These are phyloP conservation scores for Orestias chungarensis DNA, from an alignment of 2,797 vertebrate genomes.

Conservation along the genomic window DNA sequence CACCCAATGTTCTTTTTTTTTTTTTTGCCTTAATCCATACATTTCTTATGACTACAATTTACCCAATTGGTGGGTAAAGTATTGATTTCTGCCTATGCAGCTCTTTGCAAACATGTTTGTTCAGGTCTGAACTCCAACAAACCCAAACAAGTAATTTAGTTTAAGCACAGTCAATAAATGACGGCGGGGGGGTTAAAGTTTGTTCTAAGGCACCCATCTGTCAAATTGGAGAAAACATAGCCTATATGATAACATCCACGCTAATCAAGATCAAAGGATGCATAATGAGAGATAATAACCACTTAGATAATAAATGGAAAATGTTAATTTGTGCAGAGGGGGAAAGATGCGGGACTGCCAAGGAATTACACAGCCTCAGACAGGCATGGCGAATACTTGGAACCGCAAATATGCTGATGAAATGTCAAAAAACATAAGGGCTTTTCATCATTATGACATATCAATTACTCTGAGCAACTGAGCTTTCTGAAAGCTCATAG, in stretches of 20 bases:
- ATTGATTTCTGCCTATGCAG: conserved; percentile 27
- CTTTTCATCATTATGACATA: conserved; percentile 67
- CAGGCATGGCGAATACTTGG: conserved; percentile 53
- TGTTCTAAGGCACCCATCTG: conserved; percentile 45
- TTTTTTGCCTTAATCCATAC: conserved; percentile 18
- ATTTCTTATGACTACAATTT: conserved; percentile 32
- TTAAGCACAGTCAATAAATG: conserved; percentile 50
- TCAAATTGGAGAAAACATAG: conserved; percentile 57
- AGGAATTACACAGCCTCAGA: conserved; percentile 59
- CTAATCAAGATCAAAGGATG: conserved; percentile 56
- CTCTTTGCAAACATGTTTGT: conserved; percentile 28
- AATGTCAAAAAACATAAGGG: conserved; percentile 65
- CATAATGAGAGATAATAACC: conserved; percentile 65
- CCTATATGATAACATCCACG: conserved; percentile 45
- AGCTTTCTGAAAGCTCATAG: conserved; percentile 49
- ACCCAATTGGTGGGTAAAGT: conserved; percentile 53
- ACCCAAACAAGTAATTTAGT: conserved; percentile 47
- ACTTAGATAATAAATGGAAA: conserved; percentile 54
- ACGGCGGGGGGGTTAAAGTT: conserved; percentile 42
- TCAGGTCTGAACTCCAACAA: conserved; percentile 54
- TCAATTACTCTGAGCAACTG: conserved; percentile 57
- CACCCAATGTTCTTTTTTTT: conserved; percentile 2
- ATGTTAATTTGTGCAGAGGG: conserved; percentile 51
- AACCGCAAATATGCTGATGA: conserved; percentile 70
- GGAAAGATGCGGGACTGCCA: conserved; percentile 47